Percentiles rank a stretch among this genome's conserved stretches.
These are phyloP conservation scores for Lypha dubia DNA, from an alignment of 2,888 invertebrate genomes.

Conservation along the genomic window DNA sequence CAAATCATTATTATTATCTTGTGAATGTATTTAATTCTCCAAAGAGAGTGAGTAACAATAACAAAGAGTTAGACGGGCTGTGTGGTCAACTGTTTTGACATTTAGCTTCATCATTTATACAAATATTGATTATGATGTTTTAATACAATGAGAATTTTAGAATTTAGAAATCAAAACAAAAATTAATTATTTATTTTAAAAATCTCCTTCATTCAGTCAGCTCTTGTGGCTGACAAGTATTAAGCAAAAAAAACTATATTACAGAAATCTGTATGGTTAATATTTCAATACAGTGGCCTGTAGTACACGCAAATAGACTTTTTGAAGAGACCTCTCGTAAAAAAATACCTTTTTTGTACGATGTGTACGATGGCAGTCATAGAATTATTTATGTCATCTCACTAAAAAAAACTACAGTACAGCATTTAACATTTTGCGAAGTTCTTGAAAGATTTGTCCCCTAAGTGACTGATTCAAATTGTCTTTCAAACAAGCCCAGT, in stretches of 20 bases:
- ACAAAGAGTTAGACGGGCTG: slow-evolving; percentile 38
- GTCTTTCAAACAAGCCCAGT: too few species aligned
- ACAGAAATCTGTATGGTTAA: slow-evolving; percentile 48
- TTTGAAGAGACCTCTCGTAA: slow-evolving; percentile 15
- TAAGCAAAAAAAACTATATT: slow-evolving; percentile 15
- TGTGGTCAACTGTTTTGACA: slow-evolving; percentile 64
- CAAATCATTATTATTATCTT: slow-evolving; percentile 14
- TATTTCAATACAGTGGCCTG: slow-evolving; percentile 48
- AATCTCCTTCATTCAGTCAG: slow-evolving; percentile 15
- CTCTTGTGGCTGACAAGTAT: neutral
- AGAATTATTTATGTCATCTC: neutral
- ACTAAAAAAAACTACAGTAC: neutral
- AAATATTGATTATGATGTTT: slow-evolving; percentile 68
- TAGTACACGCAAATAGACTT: neutral
- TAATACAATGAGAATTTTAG: slow-evolving; percentile 66
- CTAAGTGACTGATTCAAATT: neutral
- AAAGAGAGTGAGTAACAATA: slow-evolving; percentile 16
- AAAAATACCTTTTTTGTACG: slow-evolving; percentile 1
- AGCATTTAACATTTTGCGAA: neutral
- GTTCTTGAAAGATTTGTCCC: neutral
- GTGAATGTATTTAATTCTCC: neutral
- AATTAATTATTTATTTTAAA: slow-evolving; percentile 66
- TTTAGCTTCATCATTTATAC: slow-evolving; percentile 72
- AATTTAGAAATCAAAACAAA: slow-evolving; percentile 66
- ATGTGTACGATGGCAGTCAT: slow-evolving; percentile 6